Evolutionary conservation across 2,888 invertebrate genomes (phyloP).

Genomic region (Epirrita christyi): DNA sequence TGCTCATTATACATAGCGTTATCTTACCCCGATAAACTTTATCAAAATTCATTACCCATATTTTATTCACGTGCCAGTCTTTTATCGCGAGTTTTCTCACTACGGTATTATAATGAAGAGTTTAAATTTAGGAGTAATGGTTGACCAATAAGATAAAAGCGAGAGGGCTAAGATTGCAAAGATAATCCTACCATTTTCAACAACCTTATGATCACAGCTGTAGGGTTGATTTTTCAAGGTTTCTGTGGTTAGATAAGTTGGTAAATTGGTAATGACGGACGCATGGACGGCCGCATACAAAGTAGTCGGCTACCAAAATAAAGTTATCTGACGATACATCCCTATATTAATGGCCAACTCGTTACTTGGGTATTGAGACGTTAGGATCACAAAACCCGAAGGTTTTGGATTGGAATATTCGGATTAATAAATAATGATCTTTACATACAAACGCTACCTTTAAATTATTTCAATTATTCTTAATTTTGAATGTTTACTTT

Average conservation of each 20-base stretch:
- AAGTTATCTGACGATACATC: slow-evolving; percentile 84
- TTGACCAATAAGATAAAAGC: slow-evolving; percentile 84
- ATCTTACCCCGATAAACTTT: slow-evolving; percentile 48
- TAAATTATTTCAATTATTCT: background rate
- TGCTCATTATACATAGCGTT: slow-evolving; percentile 7
- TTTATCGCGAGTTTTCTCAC: slow-evolving; percentile 81
- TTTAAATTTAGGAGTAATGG: slow-evolving; percentile 84
- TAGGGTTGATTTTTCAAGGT: slow-evolving; percentile 51
- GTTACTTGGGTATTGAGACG: slow-evolving; percentile 84
- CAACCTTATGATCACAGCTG: slow-evolving; percentile 38
- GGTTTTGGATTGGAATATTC: slow-evolving; percentile 68
- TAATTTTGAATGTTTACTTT: too few species aligned
- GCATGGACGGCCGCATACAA: slow-evolving; percentile 82
- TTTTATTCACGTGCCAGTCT: slow-evolving; percentile 72
- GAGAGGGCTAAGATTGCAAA: slow-evolving; percentile 71
- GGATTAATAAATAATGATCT: slow-evolving; percentile 50
- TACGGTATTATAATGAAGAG: slow-evolving; percentile 82
- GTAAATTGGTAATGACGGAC: slow-evolving; percentile 77
- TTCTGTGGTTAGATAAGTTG: slow-evolving; percentile 44
- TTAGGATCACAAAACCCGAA: slow-evolving; percentile 69
- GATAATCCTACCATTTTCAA: slow-evolving; percentile 19
- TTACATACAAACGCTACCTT: slow-evolving; percentile 15
- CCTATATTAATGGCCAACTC: slow-evolving; percentile 83
- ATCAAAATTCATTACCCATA: slow-evolving; percentile 80
- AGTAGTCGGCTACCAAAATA: slow-evolving; percentile 84